A percentile compares a stretch with the other conserved stretches of the same genome.
Evolutionary conservation across 2,113 vertebrate species (phyloP).

Genomic region (Oncorhynchus gorbuscha): DNA sequence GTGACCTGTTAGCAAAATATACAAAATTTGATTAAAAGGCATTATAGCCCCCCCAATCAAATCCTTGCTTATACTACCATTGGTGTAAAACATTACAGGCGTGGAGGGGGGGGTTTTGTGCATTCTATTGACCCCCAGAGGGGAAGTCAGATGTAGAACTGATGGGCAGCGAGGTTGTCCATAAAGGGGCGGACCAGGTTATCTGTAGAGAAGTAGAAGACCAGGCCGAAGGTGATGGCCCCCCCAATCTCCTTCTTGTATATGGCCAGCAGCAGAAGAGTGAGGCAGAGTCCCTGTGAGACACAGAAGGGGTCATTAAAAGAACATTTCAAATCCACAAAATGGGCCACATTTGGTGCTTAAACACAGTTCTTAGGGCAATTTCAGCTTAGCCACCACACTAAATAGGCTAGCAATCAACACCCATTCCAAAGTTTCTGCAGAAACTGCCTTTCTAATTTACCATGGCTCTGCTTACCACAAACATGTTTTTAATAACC

Average conservation of each 20-base stretch:
- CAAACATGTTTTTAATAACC: too few relatives aligned
- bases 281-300: constrained; percentile 86
- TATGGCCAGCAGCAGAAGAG: constrained; percentile 91
- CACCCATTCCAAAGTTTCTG: too few relatives aligned
- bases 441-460: too few relatives aligned
- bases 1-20: neutral
- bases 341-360: too few relatives aligned
- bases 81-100: neutral
- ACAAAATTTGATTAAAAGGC: neutral
- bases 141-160: constrained; percentile 88
- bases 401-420: too few relatives aligned
- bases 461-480: too few relatives aligned
- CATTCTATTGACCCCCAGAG: neutral
- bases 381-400: neutral
- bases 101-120: too few relatives aligned
- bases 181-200: constrained; percentile 95
- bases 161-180: constrained; percentile 89
- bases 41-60: neutral
- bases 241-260: constrained; percentile 79
- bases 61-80: neutral
- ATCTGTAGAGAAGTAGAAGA: constrained; percentile 98
- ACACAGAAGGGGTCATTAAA: constrained; percentile 1
- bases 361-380: neutral
- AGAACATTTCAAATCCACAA: neutral
- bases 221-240: constrained; percentile 89